phyloP scores from a whole-genome alignment of 2,113 vertebrate genomes.

The Procavia capensis region DNA sequence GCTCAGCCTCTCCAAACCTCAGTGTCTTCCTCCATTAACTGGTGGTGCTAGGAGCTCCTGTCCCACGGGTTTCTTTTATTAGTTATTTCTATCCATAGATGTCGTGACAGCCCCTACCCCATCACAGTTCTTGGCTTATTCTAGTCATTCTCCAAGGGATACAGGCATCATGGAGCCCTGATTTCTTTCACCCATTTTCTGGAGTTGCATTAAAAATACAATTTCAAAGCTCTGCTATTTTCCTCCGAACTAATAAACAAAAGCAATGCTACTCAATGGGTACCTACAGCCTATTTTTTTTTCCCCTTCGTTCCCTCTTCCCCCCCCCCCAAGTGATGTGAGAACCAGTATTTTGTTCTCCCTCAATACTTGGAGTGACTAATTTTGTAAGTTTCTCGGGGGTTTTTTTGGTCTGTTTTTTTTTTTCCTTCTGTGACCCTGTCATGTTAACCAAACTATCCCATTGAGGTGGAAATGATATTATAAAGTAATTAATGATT shows the following conservation, averaged over 20 bases:
- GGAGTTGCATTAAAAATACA: not conserved
- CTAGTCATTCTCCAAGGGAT: constrained; percentile 22
- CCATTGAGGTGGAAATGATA: constrained; percentile 44
- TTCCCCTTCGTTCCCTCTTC: not conserved
- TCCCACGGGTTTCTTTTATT: not conserved
- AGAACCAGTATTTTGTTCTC: constrained; percentile 48
- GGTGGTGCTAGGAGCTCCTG: not conserved
- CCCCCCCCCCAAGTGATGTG: not conserved
- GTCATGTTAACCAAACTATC: constrained; percentile 3
- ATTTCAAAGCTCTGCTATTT: not conserved
- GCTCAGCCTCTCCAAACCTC: constrained; percentile 30
- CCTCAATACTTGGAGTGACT: not conserved
- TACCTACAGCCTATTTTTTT: not conserved
- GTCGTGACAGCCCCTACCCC: not conserved
- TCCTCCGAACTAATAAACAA: constrained; percentile 33
- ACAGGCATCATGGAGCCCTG: not conserved
- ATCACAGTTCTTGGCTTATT: not conserved
- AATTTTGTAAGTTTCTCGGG: constrained; percentile 56
- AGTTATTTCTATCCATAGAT: not conserved
- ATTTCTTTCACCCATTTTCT: not conserved
- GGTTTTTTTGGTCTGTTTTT: constrained; percentile 27
- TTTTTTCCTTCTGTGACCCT: constrained; percentile 35
- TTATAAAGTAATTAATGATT: constrained; percentile 68
- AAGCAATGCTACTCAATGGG: constrained; percentile 24
- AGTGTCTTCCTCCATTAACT: constrained; percentile 15